Evolutionary conservation across 1,140 invertebrate species (phyloP).

Genomic region (Drosophila virilis): DNA sequence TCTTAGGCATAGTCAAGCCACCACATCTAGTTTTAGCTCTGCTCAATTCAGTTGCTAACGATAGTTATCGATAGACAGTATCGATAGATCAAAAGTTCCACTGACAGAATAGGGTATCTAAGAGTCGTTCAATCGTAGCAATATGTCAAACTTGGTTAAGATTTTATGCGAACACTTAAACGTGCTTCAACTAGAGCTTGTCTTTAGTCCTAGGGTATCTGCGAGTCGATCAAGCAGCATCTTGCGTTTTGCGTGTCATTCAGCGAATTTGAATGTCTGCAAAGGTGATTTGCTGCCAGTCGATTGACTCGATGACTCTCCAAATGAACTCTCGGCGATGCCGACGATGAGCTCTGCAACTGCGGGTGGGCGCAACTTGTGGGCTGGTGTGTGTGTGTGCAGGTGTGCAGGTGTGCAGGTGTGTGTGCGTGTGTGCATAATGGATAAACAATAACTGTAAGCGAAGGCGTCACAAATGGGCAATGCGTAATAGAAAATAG

Average conservation of each 20-base stretch:
- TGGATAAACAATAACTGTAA: slow-evolving; percentile 27
- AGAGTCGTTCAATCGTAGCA: no score
- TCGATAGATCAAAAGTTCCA: no score
- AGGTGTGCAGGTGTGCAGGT: not conserved
- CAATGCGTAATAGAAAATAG: slow-evolving; percentile 37
- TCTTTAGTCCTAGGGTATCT: not conserved
- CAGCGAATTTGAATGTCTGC: slow-evolving; percentile 11
- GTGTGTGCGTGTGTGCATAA: slow-evolving; percentile 17
- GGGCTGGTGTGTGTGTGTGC: not conserved
- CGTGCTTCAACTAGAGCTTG: not conserved
- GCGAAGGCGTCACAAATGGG: slow-evolving; percentile 29
- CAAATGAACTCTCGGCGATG: not conserved
- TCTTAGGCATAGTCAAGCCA: no score
- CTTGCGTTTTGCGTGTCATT: slow-evolving; percentile 1
- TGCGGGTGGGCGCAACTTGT: slow-evolving; percentile 11
- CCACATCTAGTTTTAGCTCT: no score
- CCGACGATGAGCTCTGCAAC: not conserved
- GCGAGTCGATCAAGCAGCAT: not conserved
- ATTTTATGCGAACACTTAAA: no score
- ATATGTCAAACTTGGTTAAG: no score
- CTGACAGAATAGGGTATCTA: no score
- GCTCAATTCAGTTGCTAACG: no score
- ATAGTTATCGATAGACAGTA: no score
- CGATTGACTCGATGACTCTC: slow-evolving; percentile 2
- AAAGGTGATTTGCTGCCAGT: slow-evolving; percentile 8